Evolutionary conservation across 2,113 vertebrate species (phyloP), one percentile per base, ranked within the genome.

Genomic region (Epinephelus moara): DNA sequence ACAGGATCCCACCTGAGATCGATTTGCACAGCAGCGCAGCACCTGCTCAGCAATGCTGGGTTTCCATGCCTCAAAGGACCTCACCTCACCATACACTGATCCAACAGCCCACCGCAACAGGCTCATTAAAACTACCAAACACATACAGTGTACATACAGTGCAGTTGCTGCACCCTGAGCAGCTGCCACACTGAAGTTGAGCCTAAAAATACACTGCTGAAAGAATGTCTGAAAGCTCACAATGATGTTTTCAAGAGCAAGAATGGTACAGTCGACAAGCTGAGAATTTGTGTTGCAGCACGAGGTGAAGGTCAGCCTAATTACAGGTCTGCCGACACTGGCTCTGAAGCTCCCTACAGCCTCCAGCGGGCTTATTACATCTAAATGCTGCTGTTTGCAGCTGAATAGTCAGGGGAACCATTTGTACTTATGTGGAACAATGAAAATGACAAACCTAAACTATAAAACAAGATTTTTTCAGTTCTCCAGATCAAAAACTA

Each of bases 221-320:
- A 72, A 59, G 17, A 50, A 25, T 40, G 52, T 74, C 19, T 75
- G 19, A 79, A 70, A 77, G 27, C 62, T 53, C 8, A 30, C 19
- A 14, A 49, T 42, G 30, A 59, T 73, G 68, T 77, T 85, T 79
- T 83, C 69, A 42, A 15, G 19, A 47, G 45, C 0, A 19, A 57
- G 37, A 77, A 61, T 55, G 50, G 67, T 50, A 69, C 18, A 33
- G 47, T 69, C 11, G 73, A 85, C 52, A 68, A 71, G 74, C 19
- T 4, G 62, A 73, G 64, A 71, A 75, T 49, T 67, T 78, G 25
- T 81, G 78, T 70, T 62, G 78, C 61, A 53, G 49, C 11, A 13
- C 1, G 21, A 42, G 67, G 70, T 76, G 60, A 86, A 79, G 84
- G 84, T 86, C 84, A 81, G 71, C 52, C 81, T 68, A 86, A 86